A percentile compares a stretch with the other conserved stretches of the same genome.
Conservation (phyloP, 2,888 invertebrate genomes). For the Drosophila mimica region DNA sequence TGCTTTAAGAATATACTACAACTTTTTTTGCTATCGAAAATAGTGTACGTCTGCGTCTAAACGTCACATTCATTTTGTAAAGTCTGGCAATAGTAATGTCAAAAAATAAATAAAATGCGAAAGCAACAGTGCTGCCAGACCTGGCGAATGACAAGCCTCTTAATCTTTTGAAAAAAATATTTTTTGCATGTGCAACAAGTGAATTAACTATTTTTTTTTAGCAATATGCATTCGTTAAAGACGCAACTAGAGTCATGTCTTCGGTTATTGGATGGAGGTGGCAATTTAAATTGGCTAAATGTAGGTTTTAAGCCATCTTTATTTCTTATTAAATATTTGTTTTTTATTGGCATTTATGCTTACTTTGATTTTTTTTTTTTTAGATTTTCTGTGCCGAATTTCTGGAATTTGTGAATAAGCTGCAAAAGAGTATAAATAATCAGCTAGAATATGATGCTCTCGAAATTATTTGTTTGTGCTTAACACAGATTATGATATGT, state of each 20-base stretch:
- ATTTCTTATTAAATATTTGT: neutral
- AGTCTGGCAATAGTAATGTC: constrained; percentile 57
- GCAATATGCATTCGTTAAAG: constrained; percentile 47
- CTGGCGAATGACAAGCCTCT: constrained; percentile 4
- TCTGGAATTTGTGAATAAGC: constrained; percentile 64
- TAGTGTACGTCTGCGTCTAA: constrained; percentile 66
- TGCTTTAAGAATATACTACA: constrained; percentile 61
- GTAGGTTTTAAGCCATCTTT: constrained; percentile 35
- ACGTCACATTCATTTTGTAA: constrained; percentile 47
- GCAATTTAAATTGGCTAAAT: constrained; percentile 78
- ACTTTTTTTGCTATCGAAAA: constrained; percentile 67
- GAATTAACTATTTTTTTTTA: constrained; percentile 6
- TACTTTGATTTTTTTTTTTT: constrained; percentile 49
- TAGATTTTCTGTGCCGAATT: constrained; percentile 82
- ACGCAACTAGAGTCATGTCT: constrained; percentile 52
- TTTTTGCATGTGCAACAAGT: constrained; percentile 55
- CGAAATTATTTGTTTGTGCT: constrained; percentile 79
- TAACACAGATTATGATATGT: constrained; percentile 82
- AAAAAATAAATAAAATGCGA: constrained; percentile 22
- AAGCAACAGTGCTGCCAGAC: constrained; percentile 31
- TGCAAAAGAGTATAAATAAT: constrained; percentile 70
- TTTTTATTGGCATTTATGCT: neutral
- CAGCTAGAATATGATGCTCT: constrained; percentile 41
- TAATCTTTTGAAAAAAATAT: constrained; percentile 12
- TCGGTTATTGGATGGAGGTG: constrained; percentile 23